These are phyloP conservation scores for Gnatocerus cornutus DNA, from an alignment of 2,888 invertebrate genomes.

Conservation along the genomic window DNA sequence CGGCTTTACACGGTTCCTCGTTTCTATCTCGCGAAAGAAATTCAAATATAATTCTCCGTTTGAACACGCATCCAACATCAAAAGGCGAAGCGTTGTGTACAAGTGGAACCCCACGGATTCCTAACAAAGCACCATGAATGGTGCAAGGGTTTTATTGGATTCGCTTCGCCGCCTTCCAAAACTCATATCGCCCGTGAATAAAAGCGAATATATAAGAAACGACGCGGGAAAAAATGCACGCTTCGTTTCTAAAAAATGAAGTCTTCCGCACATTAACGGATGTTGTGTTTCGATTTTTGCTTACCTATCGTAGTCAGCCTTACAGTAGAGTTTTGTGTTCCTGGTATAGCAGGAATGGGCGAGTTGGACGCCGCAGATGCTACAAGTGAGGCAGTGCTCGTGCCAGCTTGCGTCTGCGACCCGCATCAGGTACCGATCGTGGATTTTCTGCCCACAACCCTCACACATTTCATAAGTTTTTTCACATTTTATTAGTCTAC, in stretches of 20 bases:
- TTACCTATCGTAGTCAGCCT: conserved; percentile 97
- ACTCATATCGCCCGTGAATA: conserved; percentile 62
- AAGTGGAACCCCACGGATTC: conserved; percentile 48
- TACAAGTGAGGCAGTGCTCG: conserved; percentile 96
- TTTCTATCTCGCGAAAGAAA: conserved; percentile 27
- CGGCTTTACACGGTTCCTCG: neutral
- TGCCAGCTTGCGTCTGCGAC: conserved; percentile 97
- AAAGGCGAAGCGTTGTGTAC: conserved; percentile 43
- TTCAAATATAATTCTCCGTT: conserved; percentile 45
- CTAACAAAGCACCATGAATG: conserved; percentile 52
- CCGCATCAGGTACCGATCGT: conserved; percentile 95
- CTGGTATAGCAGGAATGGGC: conserved; percentile 96
- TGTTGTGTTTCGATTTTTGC: conserved; percentile 46
- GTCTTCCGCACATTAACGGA: conserved; percentile 34
- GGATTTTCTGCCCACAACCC: conserved; percentile 95
- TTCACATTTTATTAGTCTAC: conserved; percentile 80
- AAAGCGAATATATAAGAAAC: conserved; percentile 58
- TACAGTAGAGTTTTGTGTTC: conserved; percentile 96
- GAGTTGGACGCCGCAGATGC: conserved; percentile 92
- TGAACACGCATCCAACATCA: conserved; percentile 47
- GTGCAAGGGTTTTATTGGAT: conserved; percentile 65
- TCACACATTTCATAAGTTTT: conserved; percentile 93
- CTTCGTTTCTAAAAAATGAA: conserved; percentile 34
- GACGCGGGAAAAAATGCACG: conserved; percentile 35
- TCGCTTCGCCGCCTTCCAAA: conserved; percentile 64